phyloP scores from a whole-genome alignment of 37 sponge, comb jelly and placozoan species.

The Haliclona indistincta region DNA sequence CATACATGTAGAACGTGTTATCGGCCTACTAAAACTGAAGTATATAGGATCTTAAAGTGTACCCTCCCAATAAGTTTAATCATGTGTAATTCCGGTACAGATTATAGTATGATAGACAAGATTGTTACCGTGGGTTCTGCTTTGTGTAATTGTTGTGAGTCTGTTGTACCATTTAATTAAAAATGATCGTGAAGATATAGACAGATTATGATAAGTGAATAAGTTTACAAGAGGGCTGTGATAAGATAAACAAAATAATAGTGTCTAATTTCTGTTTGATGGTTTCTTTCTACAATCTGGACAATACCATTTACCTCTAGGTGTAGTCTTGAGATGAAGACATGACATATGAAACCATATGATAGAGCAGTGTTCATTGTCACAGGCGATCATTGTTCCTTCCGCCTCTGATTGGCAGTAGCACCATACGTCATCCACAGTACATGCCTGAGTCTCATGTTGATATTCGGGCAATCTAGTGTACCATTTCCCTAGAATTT shows the following conservation, averaged over 20 bases:
- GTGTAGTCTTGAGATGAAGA: conserved; percentile 10
- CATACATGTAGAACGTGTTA: conserved; percentile 72
- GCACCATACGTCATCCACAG: no score
- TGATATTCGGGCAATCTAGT: no score
- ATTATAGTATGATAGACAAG: conserved; percentile 49
- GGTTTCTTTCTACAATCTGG: conserved; percentile 27
- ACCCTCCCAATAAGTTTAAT: conserved; percentile 51
- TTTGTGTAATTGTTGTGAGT: no score
- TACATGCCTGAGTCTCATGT: no score
- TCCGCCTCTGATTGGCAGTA: conserved; percentile 6
- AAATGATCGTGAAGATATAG: no score
- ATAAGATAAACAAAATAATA: no score
- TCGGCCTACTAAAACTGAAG: conserved; percentile 54
- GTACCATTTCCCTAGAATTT: conserved; percentile 29
- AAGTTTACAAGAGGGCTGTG: no score
- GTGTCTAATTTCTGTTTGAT: no score
- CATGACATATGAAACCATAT: conserved; percentile 41
- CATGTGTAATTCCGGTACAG: conserved; percentile 20
- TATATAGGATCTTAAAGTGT: conserved; percentile 43
- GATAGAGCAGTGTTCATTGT: not conserved
- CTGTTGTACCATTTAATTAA: no score
- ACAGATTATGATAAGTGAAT: no score
- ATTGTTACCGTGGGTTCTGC: conserved; percentile 52
- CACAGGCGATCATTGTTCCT: conserved; percentile 34
- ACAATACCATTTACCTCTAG: conserved; percentile 45